Percentiles rank a stretch among this genome's conserved stretches.
phyloP scores from a whole-genome alignment of 2,888 invertebrate species.

The Athetis lepigone region DNA sequence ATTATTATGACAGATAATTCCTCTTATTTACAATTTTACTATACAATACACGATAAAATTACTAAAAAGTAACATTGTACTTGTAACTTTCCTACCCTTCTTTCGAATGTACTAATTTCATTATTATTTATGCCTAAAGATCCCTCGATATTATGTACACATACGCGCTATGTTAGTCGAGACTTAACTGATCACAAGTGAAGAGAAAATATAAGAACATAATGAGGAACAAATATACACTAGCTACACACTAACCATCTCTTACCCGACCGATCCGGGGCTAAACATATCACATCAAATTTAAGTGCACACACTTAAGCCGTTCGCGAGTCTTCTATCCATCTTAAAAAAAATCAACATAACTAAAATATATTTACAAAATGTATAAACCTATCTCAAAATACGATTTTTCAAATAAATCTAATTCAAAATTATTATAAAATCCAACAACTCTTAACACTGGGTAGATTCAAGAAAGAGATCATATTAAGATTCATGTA shows the following conservation, averaged over 20 bases:
- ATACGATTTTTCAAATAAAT: constrained; percentile 81
- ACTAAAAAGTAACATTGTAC: constrained; percentile 90
- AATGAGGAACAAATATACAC: constrained; percentile 89
- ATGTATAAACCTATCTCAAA: constrained; percentile 86
- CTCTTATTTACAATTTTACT: constrained; percentile 90
- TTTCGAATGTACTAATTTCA: constrained; percentile 85
- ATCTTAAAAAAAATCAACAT: constrained; percentile 75
- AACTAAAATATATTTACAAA: constrained; percentile 85
- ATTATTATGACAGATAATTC: constrained; percentile 90
- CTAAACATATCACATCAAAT: constrained; percentile 84
- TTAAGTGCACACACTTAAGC: constrained; percentile 80
- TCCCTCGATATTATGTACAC: constrained; percentile 83
- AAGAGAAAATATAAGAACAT: constrained; percentile 79
- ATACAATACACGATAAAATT: constrained; percentile 87
- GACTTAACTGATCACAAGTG: constrained; percentile 87
- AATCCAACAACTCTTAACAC: constrained; percentile 87
- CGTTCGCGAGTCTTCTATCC: constrained; percentile 78
- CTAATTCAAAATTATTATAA: constrained; percentile 80
- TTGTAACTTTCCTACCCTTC: constrained; percentile 86
- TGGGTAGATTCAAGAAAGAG: constrained; percentile 90
- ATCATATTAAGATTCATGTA: constrained; percentile 89
- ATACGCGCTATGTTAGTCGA: constrained; percentile 85
- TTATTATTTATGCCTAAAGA: constrained; percentile 73
- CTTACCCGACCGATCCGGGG: constrained; percentile 71
- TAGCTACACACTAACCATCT: constrained; percentile 84